These are phyloP conservation scores for Eupithecia insigniata DNA, from an alignment of 2,888 invertebrate species.

Conservation along the genomic window DNA sequence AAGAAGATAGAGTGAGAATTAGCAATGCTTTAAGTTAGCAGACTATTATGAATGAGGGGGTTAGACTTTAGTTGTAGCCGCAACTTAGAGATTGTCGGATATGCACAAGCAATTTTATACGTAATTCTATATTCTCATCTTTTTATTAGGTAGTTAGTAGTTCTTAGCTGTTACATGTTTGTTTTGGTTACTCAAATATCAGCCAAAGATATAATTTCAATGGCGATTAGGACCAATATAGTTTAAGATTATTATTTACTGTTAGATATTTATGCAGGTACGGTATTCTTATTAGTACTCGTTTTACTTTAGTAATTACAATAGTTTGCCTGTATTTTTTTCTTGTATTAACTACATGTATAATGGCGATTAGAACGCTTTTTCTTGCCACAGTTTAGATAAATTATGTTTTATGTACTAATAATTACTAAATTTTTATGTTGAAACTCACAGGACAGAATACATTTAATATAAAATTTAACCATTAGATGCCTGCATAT, in stretches of 20 bases:
- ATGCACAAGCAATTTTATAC: background rate
- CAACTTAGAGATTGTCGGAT: background rate
- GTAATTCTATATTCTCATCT: background rate
- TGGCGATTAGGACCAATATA: background rate
- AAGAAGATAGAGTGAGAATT: no score
- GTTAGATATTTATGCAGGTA: slow-evolving; percentile 1
- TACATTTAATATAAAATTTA: background rate
- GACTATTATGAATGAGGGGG: no score
- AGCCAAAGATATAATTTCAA: slow-evolving; percentile 1
- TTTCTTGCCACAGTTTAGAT: slow-evolving; percentile 2
- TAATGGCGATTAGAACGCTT: background rate
- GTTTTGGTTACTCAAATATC: background rate
- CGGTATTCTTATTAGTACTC: background rate
- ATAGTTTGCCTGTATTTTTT: background rate
- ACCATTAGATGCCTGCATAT: background rate
- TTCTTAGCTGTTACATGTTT: background rate
- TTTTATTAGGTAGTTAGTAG: background rate
- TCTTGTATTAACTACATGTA: background rate
- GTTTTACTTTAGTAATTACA: background rate
- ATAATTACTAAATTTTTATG: background rate
- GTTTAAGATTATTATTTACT: background rate
- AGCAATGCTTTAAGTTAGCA: no score
- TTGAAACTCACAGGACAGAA: background rate
- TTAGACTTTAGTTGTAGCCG: background rate
- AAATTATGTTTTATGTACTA: background rate